These are phyloP conservation scores for Stomatorhinus ivindoensis DNA, from an alignment of 2,113 vertebrate genomes.

Conservation along the genomic window DNA sequence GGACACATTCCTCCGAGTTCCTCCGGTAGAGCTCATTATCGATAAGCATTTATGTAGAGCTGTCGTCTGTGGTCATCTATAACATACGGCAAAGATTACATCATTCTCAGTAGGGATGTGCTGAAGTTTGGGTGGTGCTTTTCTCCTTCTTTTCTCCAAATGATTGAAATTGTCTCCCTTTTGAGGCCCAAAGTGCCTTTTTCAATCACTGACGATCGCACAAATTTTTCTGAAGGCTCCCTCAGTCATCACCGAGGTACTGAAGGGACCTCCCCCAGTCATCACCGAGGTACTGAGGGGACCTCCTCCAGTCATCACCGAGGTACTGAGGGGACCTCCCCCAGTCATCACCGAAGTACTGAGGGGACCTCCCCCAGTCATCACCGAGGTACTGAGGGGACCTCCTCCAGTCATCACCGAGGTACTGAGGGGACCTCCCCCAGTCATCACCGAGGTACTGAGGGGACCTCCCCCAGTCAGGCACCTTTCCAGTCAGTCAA, in stretches of 20 bases:
- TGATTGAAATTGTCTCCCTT: neutral
- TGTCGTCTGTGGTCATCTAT: neutral
- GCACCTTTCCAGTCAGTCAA: neutral
- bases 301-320: neutral
- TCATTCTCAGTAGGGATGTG: neutral
- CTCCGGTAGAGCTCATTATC: neutral
- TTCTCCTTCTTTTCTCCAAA: neutral
- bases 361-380: neutral
- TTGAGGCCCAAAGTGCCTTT: neutral
- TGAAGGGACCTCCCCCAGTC: neutral
- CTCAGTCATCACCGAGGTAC: neutral
- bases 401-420: too few species aligned
- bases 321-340: neutral
- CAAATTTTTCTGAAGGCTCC: neutral
- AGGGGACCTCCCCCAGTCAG: neutral
- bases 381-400: neutral
- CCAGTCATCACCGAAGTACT: too few species aligned
- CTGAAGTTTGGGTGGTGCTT: neutral
- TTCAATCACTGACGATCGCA: neutral
- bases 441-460: neutral
- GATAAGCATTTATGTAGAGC: neutral
- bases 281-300: neutral
- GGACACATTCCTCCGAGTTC: neutral
- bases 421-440: too few species aligned
- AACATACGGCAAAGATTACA: neutral